phyloP scores from a whole-genome alignment of 2,113 vertebrate species.

The Lasiurus borealis region DNA sequence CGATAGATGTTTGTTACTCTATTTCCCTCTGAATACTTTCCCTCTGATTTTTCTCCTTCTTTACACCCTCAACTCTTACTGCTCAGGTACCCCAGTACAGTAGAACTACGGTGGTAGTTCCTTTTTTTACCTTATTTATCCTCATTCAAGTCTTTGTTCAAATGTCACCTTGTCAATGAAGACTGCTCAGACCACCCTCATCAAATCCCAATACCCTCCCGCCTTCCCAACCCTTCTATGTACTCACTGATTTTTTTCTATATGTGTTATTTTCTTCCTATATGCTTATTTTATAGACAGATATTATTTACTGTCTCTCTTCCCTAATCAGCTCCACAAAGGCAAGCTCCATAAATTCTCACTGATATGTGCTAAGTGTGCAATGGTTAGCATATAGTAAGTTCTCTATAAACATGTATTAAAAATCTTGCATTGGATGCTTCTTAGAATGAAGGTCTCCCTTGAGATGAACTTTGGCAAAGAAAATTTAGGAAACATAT shows the following conservation, averaged over 20 bases:
- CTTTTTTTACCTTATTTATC: background rate
- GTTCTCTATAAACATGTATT: background rate
- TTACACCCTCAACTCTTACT: background rate
- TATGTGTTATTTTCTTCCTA: background rate
- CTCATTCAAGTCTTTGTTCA: background rate
- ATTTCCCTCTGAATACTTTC: background rate
- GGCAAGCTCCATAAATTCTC: background rate
- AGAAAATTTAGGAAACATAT: background rate
- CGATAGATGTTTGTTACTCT: background rate
- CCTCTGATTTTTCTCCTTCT: background rate
- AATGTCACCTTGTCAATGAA: background rate
- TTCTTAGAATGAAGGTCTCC: slow-evolving; percentile 3
- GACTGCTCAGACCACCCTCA: background rate
- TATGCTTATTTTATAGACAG: background rate
- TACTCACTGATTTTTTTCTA: background rate
- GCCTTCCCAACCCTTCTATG: background rate
- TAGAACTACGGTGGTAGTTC: background rate
- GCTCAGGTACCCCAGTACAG: too few species aligned
- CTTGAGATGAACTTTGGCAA: background rate
- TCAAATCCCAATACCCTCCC: background rate
- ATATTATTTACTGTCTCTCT: background rate
- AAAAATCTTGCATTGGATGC: slow-evolving; percentile 9
- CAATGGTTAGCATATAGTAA: background rate
- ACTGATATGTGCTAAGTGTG: background rate
- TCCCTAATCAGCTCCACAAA: background rate